Conservation (phyloP, 2,113 vertebrate genomes). For the cat (Felis catus) region DNA sequence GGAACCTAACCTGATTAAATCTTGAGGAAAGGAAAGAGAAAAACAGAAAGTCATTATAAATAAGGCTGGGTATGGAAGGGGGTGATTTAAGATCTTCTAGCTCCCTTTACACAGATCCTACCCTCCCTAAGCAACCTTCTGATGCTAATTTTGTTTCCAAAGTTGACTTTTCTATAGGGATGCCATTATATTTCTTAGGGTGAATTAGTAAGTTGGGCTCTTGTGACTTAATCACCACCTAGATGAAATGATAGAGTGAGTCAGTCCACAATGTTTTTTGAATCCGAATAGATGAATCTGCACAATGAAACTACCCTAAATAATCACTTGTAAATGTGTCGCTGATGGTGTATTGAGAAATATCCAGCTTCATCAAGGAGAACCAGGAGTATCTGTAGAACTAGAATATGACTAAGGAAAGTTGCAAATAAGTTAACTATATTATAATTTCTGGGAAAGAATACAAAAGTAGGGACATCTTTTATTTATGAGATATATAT, state of each 20-base stretch:
- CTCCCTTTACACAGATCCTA: neutral
- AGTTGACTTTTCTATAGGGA: constrained; percentile 47
- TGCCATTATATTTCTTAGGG: constrained; percentile 50
- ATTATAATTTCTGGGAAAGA: neutral
- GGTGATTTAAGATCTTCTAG: neutral
- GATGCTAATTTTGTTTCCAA: constrained; percentile 61
- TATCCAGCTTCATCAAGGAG: neutral
- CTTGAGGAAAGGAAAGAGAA: neutral
- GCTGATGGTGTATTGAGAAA: neutral
- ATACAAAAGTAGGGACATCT: neutral
- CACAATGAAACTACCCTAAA: neutral
- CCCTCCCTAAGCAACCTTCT: constrained; percentile 4
- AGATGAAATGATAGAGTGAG: constrained; percentile 7
- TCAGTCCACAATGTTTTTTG: neutral
- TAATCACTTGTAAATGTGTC: constrained; percentile 1
- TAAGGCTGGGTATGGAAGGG: neutral
- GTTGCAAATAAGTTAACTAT: neutral
- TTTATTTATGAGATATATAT: neutral
- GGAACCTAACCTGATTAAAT: neutral
- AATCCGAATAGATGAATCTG: neutral
- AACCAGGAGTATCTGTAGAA: neutral
- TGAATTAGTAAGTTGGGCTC: constrained; percentile 62
- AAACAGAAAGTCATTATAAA: constrained; percentile 26
- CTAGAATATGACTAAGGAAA: neutral
- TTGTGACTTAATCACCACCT: constrained; percentile 52